Evolutionary conservation across 2,797 vertebrate genomes (phyloP).

Genomic region (Lates japonicus): DNA sequence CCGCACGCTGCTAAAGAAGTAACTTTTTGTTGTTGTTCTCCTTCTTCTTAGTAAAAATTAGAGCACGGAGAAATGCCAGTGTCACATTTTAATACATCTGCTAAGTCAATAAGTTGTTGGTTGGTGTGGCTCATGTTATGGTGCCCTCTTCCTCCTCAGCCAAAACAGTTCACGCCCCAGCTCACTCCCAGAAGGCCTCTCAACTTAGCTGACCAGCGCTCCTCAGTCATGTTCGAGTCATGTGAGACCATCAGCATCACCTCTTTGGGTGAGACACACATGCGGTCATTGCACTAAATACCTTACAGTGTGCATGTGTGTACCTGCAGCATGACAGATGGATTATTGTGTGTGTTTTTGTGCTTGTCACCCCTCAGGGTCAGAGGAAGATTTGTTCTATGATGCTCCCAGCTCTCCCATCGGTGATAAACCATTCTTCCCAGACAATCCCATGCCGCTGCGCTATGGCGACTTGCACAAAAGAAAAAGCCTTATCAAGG

Average conservation of each 20-base stretch:
- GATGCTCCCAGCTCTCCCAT: slow-evolving; percentile 95
- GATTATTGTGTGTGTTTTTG: slow-evolving; percentile 7
- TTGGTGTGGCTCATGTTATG: not conserved
- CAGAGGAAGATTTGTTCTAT: slow-evolving; percentile 95
- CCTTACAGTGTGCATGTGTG: not conserved
- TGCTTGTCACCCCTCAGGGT: slow-evolving; percentile 82
- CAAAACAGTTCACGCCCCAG: slow-evolving; percentile 85
- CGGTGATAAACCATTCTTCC: slow-evolving; percentile 87
- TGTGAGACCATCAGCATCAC: slow-evolving; percentile 87
- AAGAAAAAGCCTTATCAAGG: slow-evolving; percentile 81
- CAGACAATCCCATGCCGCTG: slow-evolving; percentile 80
- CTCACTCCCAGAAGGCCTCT: slow-evolving; percentile 85
- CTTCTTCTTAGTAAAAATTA: not conserved
- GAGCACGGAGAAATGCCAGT: not conserved
- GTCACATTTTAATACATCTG: not conserved
- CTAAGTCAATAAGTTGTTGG: slow-evolving; percentile 4
- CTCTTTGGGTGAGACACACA: slow-evolving; percentile 75
- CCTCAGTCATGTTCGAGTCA: slow-evolving; percentile 89
- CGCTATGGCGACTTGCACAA: slow-evolving; percentile 67
- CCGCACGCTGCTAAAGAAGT: no score
- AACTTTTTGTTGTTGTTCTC: not conserved
- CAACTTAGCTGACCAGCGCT: slow-evolving; percentile 86
- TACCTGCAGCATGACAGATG: not conserved
- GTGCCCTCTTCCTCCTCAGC: slow-evolving; percentile 59
- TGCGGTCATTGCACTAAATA: not conserved